Conservation (phyloP, 2,888 invertebrate genomes). For the Caenorhabditis imperialis region DNA sequence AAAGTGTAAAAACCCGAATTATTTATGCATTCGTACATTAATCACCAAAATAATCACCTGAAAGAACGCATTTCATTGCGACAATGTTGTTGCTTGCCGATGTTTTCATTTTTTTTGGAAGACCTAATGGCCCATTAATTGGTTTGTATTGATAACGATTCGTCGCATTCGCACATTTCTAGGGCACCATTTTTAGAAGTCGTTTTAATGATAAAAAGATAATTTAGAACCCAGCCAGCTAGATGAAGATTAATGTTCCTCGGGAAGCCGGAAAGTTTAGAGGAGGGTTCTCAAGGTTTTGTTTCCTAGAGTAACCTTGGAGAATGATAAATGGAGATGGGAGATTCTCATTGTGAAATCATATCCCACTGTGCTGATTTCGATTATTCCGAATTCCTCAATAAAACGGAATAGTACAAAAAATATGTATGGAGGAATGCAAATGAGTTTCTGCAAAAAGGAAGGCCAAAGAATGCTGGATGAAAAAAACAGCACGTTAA, state of each 20-base stretch:
- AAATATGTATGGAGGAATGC: too few relatives aligned
- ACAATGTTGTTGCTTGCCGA: conserved; percentile 10
- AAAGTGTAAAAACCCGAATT: conserved; percentile 25
- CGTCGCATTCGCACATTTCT: too few relatives aligned
- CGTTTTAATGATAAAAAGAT: too few relatives aligned
- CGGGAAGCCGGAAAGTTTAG: conserved; percentile 2
- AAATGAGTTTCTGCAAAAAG: too few relatives aligned
- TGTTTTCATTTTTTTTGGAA: conserved; percentile 1
- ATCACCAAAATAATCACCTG: conserved; percentile 44
- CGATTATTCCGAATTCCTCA: too few relatives aligned
- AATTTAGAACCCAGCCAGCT: background rate
- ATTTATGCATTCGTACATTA: conserved; percentile 36
- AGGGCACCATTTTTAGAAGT: too few relatives aligned
- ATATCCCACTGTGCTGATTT: conserved; percentile 33
- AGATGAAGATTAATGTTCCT: conserved; percentile 12
- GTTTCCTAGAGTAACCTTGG: conserved; percentile 23
- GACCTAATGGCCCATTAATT: conserved; percentile 54
- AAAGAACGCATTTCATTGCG: conserved; percentile 11
- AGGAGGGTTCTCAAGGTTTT: background rate
- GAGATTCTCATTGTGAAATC: conserved; percentile 4
- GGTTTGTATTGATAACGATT: conserved; percentile 27
- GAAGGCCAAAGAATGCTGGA: too few relatives aligned
- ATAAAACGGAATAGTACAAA: too few relatives aligned
- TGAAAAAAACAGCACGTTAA: too few relatives aligned
- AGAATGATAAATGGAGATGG: conserved; percentile 2